These are phyloP conservation scores for Amphimallon solstitiale DNA, from an alignment of 2,888 invertebrate genomes.

Conservation along the genomic window DNA sequence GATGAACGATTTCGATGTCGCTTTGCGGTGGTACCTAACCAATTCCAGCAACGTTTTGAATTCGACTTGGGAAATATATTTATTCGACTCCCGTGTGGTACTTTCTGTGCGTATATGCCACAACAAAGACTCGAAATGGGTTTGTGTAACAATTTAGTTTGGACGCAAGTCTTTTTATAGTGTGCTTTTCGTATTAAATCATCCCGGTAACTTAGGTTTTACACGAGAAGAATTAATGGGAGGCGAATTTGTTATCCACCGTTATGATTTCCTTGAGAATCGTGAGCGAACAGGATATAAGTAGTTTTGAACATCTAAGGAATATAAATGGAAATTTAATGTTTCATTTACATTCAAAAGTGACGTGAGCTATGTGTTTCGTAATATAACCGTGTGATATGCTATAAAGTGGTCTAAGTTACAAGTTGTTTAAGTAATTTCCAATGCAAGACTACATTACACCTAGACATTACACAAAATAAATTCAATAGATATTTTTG, in stretches of 20 bases:
- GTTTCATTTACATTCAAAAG: too few relatives aligned
- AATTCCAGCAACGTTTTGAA: constrained; percentile 52
- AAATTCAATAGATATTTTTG: too few relatives aligned
- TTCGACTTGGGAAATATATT: constrained; percentile 48
- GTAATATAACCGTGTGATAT: too few relatives aligned
- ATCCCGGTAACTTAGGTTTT: neutral
- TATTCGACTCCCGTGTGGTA: constrained; percentile 38
- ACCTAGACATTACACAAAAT: too few relatives aligned
- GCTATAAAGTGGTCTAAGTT: too few relatives aligned
- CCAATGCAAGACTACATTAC: too few relatives aligned
- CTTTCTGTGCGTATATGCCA: constrained; percentile 20
- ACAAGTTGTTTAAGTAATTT: too few relatives aligned
- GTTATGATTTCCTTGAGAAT: neutral
- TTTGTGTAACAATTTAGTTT: constrained; percentile 6
- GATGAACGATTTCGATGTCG: constrained; percentile 47
- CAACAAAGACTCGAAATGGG: neutral
- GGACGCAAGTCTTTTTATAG: constrained; percentile 1
- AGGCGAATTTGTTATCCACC: neutral
- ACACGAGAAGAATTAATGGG: neutral
- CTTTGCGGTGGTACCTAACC: constrained; percentile 43
- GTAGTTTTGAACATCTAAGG: too few relatives aligned
- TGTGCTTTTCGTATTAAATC: neutral
- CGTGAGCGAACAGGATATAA: too few relatives aligned
- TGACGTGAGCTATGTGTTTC: too few relatives aligned
- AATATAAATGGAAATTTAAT: too few relatives aligned